phyloP scores from a whole-genome alignment of 2,113 vertebrate species.

The Odocoileus hemionus region DNA sequence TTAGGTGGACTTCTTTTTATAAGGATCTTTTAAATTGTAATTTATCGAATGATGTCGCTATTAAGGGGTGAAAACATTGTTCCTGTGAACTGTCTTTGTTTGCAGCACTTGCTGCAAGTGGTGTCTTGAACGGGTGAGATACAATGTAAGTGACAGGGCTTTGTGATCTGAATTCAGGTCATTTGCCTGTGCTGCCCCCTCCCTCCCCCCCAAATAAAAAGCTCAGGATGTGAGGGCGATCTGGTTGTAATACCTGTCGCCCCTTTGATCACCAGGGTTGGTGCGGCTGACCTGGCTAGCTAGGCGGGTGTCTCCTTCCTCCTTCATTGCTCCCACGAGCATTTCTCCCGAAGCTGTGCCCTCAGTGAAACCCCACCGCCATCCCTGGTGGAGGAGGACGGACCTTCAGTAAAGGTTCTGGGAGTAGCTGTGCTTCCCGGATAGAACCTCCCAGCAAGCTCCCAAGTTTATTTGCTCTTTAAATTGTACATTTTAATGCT shows the following conservation, averaged over 20 bases:
- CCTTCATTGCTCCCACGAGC: no score
- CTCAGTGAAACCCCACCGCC: no score
- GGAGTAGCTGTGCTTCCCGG: background rate
- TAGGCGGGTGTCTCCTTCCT: no score
- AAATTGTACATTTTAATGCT: background rate
- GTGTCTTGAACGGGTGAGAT: background rate
- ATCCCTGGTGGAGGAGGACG: background rate
- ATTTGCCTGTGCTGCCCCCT: background rate
- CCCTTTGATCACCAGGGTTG: no score
- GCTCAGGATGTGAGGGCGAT: no score
- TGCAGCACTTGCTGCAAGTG: background rate
- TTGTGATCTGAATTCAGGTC: background rate
- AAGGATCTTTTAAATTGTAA: background rate
- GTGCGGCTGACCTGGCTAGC: no score
- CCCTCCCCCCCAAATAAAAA: background rate
- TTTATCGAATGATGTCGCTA: background rate
- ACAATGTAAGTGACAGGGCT: no score
- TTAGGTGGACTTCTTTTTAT: background rate
- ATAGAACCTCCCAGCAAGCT: background rate
- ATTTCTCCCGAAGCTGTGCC: no score
- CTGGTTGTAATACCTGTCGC: no score
- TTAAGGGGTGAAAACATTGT: background rate
- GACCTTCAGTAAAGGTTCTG: background rate
- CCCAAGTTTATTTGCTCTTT: background rate
- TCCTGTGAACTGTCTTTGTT: background rate